These are phyloP conservation scores for Chydorus sphaericus DNA, from an alignment of 2,888 invertebrate genomes.

Conservation along the genomic window DNA sequence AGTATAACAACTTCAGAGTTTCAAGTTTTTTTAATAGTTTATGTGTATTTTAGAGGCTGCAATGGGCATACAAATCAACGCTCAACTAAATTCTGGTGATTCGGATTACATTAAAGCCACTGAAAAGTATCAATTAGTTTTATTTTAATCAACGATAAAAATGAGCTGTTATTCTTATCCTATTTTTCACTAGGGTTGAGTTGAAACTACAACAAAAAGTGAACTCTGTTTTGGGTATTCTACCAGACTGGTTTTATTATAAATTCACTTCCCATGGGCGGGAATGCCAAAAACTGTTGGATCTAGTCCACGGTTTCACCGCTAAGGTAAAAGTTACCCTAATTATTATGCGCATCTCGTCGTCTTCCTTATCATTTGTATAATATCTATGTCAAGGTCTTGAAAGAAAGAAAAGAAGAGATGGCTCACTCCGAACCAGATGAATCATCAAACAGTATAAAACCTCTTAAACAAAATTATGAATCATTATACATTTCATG, in stretches of 20 bases:
- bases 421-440: neutral
- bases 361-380: no score
- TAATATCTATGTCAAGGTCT: no score
- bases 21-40: neutral
- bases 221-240: neutral
- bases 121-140: constrained; percentile 17
- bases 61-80: constrained; percentile 30
- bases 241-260: constrained; percentile 4
- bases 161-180: constrained; percentile 31
- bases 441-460: neutral
- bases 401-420: neutral
- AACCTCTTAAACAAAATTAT: neutral
- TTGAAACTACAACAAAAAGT: constrained; percentile 13
- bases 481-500: neutral
- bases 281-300: neutral
- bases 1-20: neutral
- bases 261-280: constrained; percentile 2
- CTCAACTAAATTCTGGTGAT: constrained; percentile 21
- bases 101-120: constrained; percentile 27
- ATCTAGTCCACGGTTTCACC: neutral
- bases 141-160: constrained; percentile 22
- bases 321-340: neutral
- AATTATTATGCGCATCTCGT: no score
- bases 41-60: constrained; percentile 30
- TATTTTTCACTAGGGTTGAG: constrained; percentile 20